A percentile compares a stretch with the other conserved stretches of the same genome.
These are phyloP conservation scores for Synanthedon tipuliformis DNA, from an alignment of 2,888 invertebrate species.

Conservation along the genomic window DNA sequence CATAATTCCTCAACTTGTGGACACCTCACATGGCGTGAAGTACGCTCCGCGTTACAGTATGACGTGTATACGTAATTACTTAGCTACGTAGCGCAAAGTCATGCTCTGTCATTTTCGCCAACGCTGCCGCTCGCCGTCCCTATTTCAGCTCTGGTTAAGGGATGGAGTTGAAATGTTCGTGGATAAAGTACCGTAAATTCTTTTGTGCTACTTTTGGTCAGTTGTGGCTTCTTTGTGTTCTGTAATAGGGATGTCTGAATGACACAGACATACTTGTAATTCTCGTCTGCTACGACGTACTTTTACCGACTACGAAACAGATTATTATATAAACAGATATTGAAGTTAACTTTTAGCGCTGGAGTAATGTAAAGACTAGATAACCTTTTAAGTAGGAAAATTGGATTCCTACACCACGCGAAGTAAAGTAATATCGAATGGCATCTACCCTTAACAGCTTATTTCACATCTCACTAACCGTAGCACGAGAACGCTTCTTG, in stretches of 20 bases:
- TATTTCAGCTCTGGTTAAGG: constrained; percentile 1
- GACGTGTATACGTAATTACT: constrained; percentile 63
- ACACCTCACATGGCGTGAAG: constrained; percentile 19
- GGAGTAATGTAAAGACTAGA: too few species aligned
- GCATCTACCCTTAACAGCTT: constrained; percentile 11
- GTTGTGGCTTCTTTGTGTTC: too few species aligned
- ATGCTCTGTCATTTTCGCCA: constrained; percentile 62
- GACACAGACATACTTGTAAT: too few species aligned
- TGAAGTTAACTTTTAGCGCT: too few species aligned
- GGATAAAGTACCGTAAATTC: neutral
- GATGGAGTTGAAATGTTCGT: neutral
- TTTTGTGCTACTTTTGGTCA: neutral
- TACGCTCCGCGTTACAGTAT: constrained; percentile 36
- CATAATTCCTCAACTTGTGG: constrained; percentile 10
- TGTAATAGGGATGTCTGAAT: too few species aligned
- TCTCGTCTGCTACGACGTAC: too few species aligned
- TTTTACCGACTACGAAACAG: too few species aligned
- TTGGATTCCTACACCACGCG: too few species aligned
- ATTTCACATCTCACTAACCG: constrained; percentile 12
- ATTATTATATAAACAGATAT: too few species aligned
- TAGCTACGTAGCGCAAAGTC: constrained; percentile 51
- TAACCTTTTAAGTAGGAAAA: too few species aligned
- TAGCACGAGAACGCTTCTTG: constrained; percentile 5
- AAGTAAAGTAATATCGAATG: neutral
- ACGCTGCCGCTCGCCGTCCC: constrained; percentile 15